Evolutionary conservation across 2,113 vertebrate species (phyloP).

Genomic region (Protomyctophum bolini): DNA sequence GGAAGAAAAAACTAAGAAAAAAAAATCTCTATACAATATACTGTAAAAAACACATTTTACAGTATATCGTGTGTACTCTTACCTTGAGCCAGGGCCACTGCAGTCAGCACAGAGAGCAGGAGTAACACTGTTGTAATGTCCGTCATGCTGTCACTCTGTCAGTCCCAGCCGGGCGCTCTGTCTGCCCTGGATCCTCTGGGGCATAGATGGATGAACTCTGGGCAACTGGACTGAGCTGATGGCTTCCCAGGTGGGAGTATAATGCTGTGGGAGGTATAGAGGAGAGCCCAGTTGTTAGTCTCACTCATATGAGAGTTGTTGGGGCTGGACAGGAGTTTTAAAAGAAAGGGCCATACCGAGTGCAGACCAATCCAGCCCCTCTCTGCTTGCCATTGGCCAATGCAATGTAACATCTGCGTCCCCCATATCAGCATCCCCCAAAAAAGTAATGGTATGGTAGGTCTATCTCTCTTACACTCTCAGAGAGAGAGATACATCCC

Average conservation of each 20-base stretch:
- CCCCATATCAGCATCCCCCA: slow-evolving; percentile 64
- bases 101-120: slow-evolving; percentile 63
- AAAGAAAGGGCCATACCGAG: slow-evolving; percentile 71
- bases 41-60: not conserved
- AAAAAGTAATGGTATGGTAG: slow-evolving; percentile 53
- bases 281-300: slow-evolving; percentile 38
- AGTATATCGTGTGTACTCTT: slow-evolving; percentile 34
- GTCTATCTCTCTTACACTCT: not conserved
- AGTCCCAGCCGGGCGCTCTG: not conserved
- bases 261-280: slow-evolving; percentile 38
- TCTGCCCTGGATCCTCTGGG: slow-evolving; percentile 24
- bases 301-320: slow-evolving; percentile 62
- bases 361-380: slow-evolving; percentile 78
- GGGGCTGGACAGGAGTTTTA: slow-evolving; percentile 72
- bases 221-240: not conserved
- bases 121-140: slow-evolving; percentile 67
- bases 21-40: too few relatives aligned
- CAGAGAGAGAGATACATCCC: not conserved
- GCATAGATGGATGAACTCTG: not conserved
- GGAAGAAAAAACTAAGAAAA: too few relatives aligned
- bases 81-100: slow-evolving; percentile 75
- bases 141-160: slow-evolving; percentile 69
- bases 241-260: slow-evolving; percentile 55
- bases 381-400: slow-evolving; percentile 77
- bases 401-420: slow-evolving; percentile 71